Conservation (phyloP, 2,888 invertebrate species). For the Caenorhabditis imperialis region DNA sequence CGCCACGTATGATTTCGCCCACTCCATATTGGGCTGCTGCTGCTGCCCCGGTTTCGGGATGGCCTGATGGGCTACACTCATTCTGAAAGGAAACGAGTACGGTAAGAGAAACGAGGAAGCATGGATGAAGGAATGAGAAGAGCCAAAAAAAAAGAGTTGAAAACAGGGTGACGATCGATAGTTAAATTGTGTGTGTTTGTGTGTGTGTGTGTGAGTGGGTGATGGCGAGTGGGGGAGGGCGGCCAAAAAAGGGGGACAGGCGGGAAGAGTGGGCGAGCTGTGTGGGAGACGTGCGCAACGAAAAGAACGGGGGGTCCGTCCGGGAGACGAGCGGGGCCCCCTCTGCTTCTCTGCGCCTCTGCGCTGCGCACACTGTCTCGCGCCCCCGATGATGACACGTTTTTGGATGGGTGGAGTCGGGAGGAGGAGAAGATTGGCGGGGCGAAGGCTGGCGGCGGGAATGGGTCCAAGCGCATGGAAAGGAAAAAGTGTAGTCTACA, state of each 20-base stretch:
- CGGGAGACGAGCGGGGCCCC: constrained; percentile 2
- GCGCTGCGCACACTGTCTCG: background rate
- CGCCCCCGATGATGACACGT: background rate
- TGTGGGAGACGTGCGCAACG: background rate
- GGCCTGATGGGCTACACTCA: background rate
- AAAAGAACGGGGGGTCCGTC: background rate
- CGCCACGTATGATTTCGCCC: constrained; percentile 14
- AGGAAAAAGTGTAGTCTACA: too few relatives aligned
- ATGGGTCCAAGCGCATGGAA: too few relatives aligned
- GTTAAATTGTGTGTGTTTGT: too few relatives aligned
- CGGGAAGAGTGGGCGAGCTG: background rate
- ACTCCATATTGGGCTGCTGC: background rate
- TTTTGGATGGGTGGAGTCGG: too few relatives aligned
- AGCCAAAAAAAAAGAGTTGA: too few relatives aligned
- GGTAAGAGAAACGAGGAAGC: too few relatives aligned
- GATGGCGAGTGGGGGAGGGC: background rate
- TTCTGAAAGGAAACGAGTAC: constrained; percentile 11
- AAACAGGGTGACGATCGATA: too few relatives aligned
- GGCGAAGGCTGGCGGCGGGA: background rate
- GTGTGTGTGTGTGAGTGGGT: too few relatives aligned
- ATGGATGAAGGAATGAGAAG: too few relatives aligned
- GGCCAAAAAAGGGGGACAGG: background rate
- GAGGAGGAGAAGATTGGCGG: background rate
- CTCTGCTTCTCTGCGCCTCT: constrained; percentile 3
- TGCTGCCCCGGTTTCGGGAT: background rate